A percentile compares a stretch with the other conserved stretches of the same genome.
These are phyloP conservation scores for Gallinago jamesoni DNA, from an alignment of 2,113 vertebrate species.

Conservation along the genomic window DNA sequence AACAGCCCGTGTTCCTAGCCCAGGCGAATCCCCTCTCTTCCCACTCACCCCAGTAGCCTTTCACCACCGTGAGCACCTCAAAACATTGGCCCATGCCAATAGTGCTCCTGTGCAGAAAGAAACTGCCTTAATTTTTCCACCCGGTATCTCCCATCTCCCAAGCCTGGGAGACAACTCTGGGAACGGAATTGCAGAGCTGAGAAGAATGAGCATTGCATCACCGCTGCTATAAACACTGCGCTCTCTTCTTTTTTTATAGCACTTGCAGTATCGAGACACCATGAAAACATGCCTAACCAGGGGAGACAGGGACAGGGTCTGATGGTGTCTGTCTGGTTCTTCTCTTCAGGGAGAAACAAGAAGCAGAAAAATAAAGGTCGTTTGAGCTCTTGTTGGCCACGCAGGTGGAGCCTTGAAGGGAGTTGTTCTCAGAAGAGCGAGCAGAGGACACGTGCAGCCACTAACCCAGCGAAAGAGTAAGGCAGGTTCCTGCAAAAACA, in stretches of 20 bases:
- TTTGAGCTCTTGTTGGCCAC: neutral
- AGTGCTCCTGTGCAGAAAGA: neutral
- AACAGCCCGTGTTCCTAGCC: neutral
- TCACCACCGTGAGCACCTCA: neutral
- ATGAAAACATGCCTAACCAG: neutral
- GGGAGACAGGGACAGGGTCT: neutral
- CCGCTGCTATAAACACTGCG: neutral
- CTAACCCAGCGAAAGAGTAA: neutral
- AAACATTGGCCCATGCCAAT: neutral
- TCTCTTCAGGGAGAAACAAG: neutral
- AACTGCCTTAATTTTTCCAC: neutral
- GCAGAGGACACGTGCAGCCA: neutral
- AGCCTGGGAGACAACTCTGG: neutral
- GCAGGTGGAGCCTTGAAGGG: neutral
- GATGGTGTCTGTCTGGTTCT: neutral
- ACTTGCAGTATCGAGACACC: neutral
- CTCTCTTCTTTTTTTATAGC: conserved; percentile 8
- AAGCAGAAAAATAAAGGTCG: neutral
- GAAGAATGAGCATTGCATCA: conserved; percentile 48
- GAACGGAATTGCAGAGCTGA: conserved; percentile 21
- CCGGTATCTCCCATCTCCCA: conserved; percentile 20
- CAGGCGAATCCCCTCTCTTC: neutral
- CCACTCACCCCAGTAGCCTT: neutral
- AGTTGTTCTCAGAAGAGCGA: neutral
- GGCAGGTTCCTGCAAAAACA: neutral